Evolutionary conservation across 2,797 vertebrate species (phyloP), one percentile per base, ranked within the genome.

Genomic region (Loris lydekkerianus): DNA sequence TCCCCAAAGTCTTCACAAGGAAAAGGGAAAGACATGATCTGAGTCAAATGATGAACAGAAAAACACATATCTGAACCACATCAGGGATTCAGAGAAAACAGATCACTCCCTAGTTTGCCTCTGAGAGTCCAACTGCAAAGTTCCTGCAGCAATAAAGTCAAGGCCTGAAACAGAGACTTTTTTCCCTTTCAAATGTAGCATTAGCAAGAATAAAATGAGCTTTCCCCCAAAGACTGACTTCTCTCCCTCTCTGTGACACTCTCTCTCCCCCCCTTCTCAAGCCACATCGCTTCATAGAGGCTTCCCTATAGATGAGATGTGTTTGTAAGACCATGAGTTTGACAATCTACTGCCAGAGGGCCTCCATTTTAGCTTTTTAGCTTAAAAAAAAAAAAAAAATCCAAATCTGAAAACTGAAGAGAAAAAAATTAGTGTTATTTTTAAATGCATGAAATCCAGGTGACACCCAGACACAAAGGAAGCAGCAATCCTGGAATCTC

Each of bases 401-500:
- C 13, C 23, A 49, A 83, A 75, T 61, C 56, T 63, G 49, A 92
- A 85, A 80, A 43, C 69, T 29, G 61, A 83, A 75, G 43, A 83
- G 25, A 95, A 95, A 95, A 92, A 93, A 13, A 37, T 61, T 58
- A 67, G 13, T 58, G 23, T 81, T 86, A 18, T 65, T 96, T 88
- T 63, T 80, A 88, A 70, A 93, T 69, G 70, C 10, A 80, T 83
- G 67, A 10, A 5, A 80, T 10, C n/a, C 34, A 67, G 73, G 82
- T 76, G 6, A 88, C 70, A 93, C 6, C 7, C 10, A 21, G 80
- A 14, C 29, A 61, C 17, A 46, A 80, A 72, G 61, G 49, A 86
- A 82, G 40, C 34, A 43, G 43, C 31, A 58, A 56, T 2, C 5
- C 60, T 72, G 56, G 18, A 2, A 34, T 7, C 10, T 60, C 49